phyloP scores from a whole-genome alignment of 2,888 invertebrate genomes.

The Panzeria rudis region DNA sequence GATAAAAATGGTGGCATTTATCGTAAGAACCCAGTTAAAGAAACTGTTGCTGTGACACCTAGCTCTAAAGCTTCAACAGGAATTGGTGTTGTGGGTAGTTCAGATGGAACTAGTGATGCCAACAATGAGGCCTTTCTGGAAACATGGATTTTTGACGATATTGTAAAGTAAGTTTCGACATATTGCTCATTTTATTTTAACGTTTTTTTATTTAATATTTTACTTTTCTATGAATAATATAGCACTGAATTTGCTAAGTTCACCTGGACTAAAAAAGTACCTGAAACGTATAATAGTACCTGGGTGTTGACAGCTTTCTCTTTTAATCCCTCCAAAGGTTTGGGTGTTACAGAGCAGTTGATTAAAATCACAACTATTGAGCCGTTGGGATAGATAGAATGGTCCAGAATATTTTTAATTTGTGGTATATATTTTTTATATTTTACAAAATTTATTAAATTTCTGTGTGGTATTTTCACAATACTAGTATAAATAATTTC shows the following conservation, averaged over 20 bases:
- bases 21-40: constrained; percentile 43
- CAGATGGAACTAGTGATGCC: neutral
- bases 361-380: too few species aligned
- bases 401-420: too few species aligned
- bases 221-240: neutral
- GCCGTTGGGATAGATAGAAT: too few species aligned
- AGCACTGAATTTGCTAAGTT: constrained; percentile 77
- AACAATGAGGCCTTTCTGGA: constrained; percentile 87
- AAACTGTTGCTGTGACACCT: neutral
- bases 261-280: constrained; percentile 85
- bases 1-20: constrained; percentile 37
- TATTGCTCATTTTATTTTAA: neutral
- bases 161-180: constrained; percentile 75
- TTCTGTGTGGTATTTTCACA: too few species aligned
- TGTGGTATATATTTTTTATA: too few species aligned
- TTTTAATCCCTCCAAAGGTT: constrained; percentile 88
- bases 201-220: neutral
- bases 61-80: too few species aligned
- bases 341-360: constrained; percentile 89
- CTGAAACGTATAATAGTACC: constrained; percentile 92
- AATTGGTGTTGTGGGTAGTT: neutral
- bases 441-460: too few species aligned
- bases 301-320: constrained; percentile 93
- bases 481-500: too few species aligned
- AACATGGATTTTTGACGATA: constrained; percentile 87